Conservation (phyloP, 2,113 vertebrate genomes). For the Callorhinus ursinus region DNA sequence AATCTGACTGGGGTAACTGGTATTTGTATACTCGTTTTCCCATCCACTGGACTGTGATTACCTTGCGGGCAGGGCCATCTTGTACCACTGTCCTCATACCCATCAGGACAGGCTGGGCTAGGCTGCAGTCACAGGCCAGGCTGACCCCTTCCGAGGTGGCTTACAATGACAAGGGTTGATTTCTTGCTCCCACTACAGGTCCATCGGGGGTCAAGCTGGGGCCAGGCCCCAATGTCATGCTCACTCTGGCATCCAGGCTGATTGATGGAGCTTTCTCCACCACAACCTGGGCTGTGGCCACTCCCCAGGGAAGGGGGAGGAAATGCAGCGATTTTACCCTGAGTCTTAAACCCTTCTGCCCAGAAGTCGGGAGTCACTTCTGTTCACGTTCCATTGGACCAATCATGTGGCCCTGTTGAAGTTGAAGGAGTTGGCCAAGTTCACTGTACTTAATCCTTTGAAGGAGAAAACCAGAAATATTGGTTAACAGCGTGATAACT, state of each 20-base stretch:
- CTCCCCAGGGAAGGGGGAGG: background rate
- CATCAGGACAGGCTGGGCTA: background rate
- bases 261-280: background rate
- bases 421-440: background rate
- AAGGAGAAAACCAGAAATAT: background rate
- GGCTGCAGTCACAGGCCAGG: background rate
- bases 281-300: background rate
- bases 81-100: background rate
- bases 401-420: background rate
- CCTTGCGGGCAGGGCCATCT: background rate
- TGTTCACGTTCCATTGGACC: background rate
- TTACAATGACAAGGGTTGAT: background rate
- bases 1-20: background rate
- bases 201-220: background rate
- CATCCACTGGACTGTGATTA: background rate
- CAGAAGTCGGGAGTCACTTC: background rate
- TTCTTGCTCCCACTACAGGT: background rate
- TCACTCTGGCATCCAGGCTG: background rate
- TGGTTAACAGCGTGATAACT: rapidly evolving
- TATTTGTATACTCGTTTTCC: background rate
- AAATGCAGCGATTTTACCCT: background rate
- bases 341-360: background rate
- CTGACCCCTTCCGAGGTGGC: rapidly evolving
- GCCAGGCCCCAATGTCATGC: background rate
- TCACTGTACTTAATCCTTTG: background rate